Base-by-base conservation (phyloP, 2,888 invertebrate species). In the Eudemis profundana region DNA sequence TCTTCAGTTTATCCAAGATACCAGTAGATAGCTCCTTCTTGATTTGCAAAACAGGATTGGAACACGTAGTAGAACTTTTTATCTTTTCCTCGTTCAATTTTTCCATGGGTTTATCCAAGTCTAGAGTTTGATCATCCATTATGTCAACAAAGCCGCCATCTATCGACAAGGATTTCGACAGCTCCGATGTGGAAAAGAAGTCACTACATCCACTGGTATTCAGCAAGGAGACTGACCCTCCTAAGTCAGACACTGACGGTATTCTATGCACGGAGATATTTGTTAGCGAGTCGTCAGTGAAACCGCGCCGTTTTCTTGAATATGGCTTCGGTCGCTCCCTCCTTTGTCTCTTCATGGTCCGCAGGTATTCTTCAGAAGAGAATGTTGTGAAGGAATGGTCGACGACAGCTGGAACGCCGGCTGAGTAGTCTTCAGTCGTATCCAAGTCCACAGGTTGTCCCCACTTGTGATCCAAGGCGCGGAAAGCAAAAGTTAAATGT, bases 381-480 rank as follows among this genome's bases (percentile, higher is more conserved):
- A 86, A 87, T 0, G 86, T 87, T 0, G 78, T 74, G 1, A 73
- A 72, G 2, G 80, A 73, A 15, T 61, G 63, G 2, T 88, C 86
- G 0, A 85, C 65, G 1, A 77, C 3, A n/a, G 44, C 56, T 3
- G 56, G 56, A 17, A n/a, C 7, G 29, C 29, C 27, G 12, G n/a
- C 44, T 68, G 14, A 81, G 83, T 12, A 83, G 82, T 1, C 73
- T 42, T 74, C 73, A 0, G 78, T 63, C 4, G 73, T 73, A 2
- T 85, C 83, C 66, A 87, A 72, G 67, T 87, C 84, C 0, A 87
- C 70, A 0, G 84, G 72, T 0, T 68, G 71, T 0, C 87, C 87
- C 88, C 87, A 87, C 72, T 87, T 86, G 36, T 72, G 71, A 62
- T 87, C 85, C 69, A 87, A 69, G 19, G 79, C 81, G 21, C 86